Evolutionary conservation across 1,140 invertebrate species (phyloP), one percentile per base, ranked within the genome.

Genomic region (Drosophila quadrilineata): DNA sequence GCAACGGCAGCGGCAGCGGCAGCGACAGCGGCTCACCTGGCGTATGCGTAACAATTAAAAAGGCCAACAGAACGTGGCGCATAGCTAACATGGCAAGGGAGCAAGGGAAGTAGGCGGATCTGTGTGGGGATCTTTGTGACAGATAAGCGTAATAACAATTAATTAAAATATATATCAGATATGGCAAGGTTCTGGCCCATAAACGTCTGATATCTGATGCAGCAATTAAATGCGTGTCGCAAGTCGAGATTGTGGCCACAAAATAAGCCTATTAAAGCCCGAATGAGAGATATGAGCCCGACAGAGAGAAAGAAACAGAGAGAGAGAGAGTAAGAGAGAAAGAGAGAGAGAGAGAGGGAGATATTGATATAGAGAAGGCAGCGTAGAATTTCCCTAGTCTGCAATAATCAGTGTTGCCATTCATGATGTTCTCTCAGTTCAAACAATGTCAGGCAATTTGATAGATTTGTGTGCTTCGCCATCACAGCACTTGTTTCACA

Each of bases 101-200:
- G n/a, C 0, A 1, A 6, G 5, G 10, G 17, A 3, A 5, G 28
- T 8, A 9, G 24, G 16, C 0, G 8, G 33, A n/a, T n/a, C n/a
- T n/a, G 24, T 10, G 36, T 41, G 29, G 48, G 38, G 43, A 48
- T 49, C 38, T 31, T n/a, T 59, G 67, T 82, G 71, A 85, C 77
- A 85, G 84, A 85, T 85, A 54, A 60, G 74, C 58, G 79, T 63
- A 68, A 62, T 85, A 71, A 85, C 74, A 77, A 71, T 85, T 85
- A 69, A 85, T 85, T 84, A 75, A 79, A 75, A 85, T 77, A 68
- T 67, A 84, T 82, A 68, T 70, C 40, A 53, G 62, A 50, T 58
- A 62, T 46, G 63, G 26, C 5, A 16, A 31, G 43, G 22, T 49
- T 53, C 6, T 14, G 12, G 9, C 24, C 24, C 29, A 48, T 38